Percentiles rank a stretch among this genome's conserved stretches.
These are phyloP conservation scores for Monoplex corrugatus DNA, from an alignment of 2,888 invertebrate genomes.

Conservation along the genomic window DNA sequence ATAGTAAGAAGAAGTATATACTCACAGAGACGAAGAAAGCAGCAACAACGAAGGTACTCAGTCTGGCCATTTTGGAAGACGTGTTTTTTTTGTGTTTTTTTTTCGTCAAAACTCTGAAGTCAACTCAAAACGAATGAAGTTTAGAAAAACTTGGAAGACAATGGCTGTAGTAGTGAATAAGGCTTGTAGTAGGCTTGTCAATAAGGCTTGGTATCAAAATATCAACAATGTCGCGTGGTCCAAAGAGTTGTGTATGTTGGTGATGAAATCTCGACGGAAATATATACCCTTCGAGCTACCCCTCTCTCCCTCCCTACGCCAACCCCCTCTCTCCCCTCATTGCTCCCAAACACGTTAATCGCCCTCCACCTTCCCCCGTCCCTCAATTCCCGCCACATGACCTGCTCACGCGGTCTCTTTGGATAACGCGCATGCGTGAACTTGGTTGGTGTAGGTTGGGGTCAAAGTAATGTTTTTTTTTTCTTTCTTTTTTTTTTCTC, in stretches of 20 bases:
- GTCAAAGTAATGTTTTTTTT: no score
- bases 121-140: background rate
- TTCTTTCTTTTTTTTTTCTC: background rate
- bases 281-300: background rate
- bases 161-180: background rate
- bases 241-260: background rate
- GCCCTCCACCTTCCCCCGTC: background rate
- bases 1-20: background rate
- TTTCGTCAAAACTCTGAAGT: background rate
- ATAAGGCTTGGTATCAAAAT: background rate
- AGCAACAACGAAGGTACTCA: background rate
- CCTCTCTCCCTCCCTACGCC: background rate
- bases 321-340: background rate
- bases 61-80: background rate
- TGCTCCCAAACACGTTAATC: background rate
- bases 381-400: background rate
- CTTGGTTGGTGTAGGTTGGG: background rate
- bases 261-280: background rate
- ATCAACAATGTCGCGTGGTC: conserved; percentile 30
- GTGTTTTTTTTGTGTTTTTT: background rate
- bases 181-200: no score
- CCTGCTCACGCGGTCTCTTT: background rate
- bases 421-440: conserved; percentile 24
- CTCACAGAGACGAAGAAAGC: conserved; percentile 11
- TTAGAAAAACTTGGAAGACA: background rate